Base-by-base conservation (phyloP, 1,140 invertebrate species). In the Penaeus japonicus region DNA sequence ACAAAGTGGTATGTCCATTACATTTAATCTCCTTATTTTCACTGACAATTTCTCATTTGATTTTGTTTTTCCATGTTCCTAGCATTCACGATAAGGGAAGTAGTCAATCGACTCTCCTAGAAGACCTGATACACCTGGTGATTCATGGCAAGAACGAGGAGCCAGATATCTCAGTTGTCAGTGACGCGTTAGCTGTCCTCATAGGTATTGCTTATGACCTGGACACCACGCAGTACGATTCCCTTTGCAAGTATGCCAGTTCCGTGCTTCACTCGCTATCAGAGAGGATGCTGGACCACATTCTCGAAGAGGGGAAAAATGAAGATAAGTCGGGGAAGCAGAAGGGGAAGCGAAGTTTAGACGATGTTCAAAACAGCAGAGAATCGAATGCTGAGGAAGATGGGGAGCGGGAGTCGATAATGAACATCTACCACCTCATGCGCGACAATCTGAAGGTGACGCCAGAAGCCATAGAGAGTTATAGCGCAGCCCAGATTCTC, bases 171-270 rank as follows among this genome's bases (percentile, higher is more conserved):
- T 78, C 73, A 12, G 55, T 70, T 10, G 84, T 78, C 12, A 78
- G 84, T 57, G 84, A 78, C 5, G 22, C 73, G 4, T 55, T 85
- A 18, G 53, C 53, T 12, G 47, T 47, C 5, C 47, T 47, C 47
- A 4, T 47, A 24, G 84, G 24, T 54, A 77, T 57, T 57, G 70
- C 54, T n/a, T 78, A 78, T 39, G 75, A 57, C 5, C 35, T 39
- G 24, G 39, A n/a, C 18, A 47, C 32, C 10, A 53, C 57, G 4
- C 27, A 85, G 54, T 77, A 57, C 20, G 32, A 53, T 5, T 78
- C 84, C 17, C 39, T 85, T 27, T 30, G 53, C 57, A 85, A 59
- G 47, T 78, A 35, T 85, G 84, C 84, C 22, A 78, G 70, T 78
- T 4, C 55, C 7, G 24, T 78, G 35, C 73, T 85, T 5, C 22